These are phyloP conservation scores for Chaetodon trifasciatus DNA, from an alignment of 2,797 vertebrate species.

Conservation along the genomic window DNA sequence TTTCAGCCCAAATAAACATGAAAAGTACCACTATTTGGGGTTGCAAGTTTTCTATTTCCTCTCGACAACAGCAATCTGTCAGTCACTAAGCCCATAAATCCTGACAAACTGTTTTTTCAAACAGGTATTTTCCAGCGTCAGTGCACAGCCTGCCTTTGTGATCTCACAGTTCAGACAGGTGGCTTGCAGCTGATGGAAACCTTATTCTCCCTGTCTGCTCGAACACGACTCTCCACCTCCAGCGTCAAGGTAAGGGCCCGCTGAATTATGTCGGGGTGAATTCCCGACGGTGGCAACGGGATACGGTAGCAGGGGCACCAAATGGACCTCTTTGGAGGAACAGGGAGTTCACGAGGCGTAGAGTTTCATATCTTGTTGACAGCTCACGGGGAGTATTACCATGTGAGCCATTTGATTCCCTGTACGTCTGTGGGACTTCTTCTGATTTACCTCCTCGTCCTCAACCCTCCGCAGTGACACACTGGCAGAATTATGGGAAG, in stretches of 20 bases:
- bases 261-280: conserved; percentile 67
- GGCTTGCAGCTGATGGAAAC: conserved; percentile 75
- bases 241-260: conserved; percentile 54
- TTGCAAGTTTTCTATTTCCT: not conserved
- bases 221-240: conserved; percentile 38
- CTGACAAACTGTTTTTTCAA: conserved; percentile 38
- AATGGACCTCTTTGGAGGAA: conserved; percentile 53
- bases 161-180: conserved; percentile 64
- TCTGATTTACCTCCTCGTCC: conserved; percentile 45
- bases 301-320: conserved; percentile 66
- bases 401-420: conserved; percentile 59
- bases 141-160: conserved; percentile 15
- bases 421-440: conserved; percentile 24
- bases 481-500: conserved; percentile 34
- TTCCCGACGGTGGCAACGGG: conserved; percentile 67
- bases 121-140: conserved; percentile 29
- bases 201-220: conserved; percentile 57
- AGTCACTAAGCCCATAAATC: conserved; percentile 18
- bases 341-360: conserved; percentile 55
- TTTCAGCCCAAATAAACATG: conserved; percentile 21
- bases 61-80: conserved; percentile 33
- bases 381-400: conserved; percentile 66
- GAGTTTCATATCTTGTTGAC: conserved; percentile 74
- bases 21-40: not conserved
- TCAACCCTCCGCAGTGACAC: conserved; percentile 3